Evolutionary conservation across 2,113 vertebrate species (phyloP), one percentile per base, ranked within the genome.

Genomic region (Vulpes vulpes): DNA sequence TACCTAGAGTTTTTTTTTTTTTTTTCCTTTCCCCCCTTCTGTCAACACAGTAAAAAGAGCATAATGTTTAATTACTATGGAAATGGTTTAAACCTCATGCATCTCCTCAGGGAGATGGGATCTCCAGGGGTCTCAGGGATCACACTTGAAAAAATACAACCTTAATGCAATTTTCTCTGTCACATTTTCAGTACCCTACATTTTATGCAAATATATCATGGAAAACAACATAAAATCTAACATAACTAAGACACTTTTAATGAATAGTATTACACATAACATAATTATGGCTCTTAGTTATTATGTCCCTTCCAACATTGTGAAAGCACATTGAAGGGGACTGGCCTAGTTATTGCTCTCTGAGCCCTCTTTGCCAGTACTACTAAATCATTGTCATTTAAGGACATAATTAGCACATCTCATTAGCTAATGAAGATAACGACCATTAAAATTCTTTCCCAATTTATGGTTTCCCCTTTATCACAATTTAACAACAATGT

Each of bases 351-450:
- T 86, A 95, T 30, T 96, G 12, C 80, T 97, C 25, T 49, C 30
- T 76, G 20, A 93, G 27, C 25, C 43, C 51, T 94, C 84, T 89
- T 78, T 89, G 27, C 22, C 65, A 91, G 3, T 35, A 9, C 22
- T 87, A 92, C 73, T 97, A 97, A 97, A 96, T 97, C 97, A 97
- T 74, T 96, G 94, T 94, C 94, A 96, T 94, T 97, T 97, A 97
- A 94, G 67, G 64, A 89, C 65, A 96, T 96, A 98, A 98, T 98
- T 96, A 97, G 91, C 96, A 71, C 62, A 94, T 97, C 94, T 93
- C 92, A 96, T 96, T 97, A 97, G 71, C 92, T 98, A 96, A 98
- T 95, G 89, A 96, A 94, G 95, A 97, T 97, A 96, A 98, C 96
- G 85, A 94, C 53, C 79, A 94, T 97, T 97, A 97, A 92, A 95